Base-by-base conservation (phyloP, 2,797 vertebrate species). In the Acanthurus tractus region DNA sequence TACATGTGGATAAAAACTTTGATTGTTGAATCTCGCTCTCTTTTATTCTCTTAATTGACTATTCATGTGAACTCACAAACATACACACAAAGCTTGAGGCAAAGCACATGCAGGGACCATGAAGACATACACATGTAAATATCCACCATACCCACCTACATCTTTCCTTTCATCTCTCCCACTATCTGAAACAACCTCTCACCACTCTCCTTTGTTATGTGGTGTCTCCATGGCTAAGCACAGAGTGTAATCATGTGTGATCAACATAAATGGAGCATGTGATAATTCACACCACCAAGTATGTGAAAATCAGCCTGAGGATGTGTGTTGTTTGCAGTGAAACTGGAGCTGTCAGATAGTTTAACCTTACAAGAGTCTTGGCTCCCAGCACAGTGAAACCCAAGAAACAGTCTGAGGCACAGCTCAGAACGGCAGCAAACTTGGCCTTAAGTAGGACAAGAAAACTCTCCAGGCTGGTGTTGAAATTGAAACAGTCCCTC, bases 191-290 rank as follows among this genome's bases (percentile, higher is more conserved):
- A 49, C 70, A 63, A 63, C 59, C 36, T 52, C 49, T 50, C 34
- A 67, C 18, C 23, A 18, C 36, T 52, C n/a, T 38, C 3, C 8
- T 65, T 74, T 63, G 8, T n/a, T n/a, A n/a, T n/a, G n/a, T n/a
- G n/a, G n/a, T n/a, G n/a, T n/a, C n/a, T n/a, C n/a, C n/a, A n/a
- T n/a, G n/a, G n/a, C n/a, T n/a, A n/a, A n/a, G n/a, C n/a, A n/a
- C 45, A 36, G 48, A 57, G 78, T 78, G 63, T 81, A 94, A 90
- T 86, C 81, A 86, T 83, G 86, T 87, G 82, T 88, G 84, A 83
- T 81, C 64, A 86, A 76, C 80, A 76, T 76, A 88, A 92, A 89
- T 91, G 86, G 79, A 92, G 83, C 88, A 88, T 90, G 78, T 81
- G 62, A 78, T 82, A 84, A 88, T 77, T 87, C 82, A 88, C 86